Conservation (phyloP, 2,113 vertebrate genomes). For the Maccullochella peelii region DNA sequence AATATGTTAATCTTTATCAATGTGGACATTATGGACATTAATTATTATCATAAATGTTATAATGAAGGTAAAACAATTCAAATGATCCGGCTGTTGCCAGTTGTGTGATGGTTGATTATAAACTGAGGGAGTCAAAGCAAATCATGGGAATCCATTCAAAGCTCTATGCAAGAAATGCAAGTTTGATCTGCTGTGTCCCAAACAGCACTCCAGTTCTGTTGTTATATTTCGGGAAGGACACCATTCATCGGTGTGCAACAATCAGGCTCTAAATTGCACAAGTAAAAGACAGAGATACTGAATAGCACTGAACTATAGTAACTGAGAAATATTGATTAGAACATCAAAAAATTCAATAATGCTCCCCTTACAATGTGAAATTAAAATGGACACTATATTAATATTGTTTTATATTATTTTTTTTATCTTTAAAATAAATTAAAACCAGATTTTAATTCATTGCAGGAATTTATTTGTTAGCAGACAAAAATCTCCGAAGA, state of each 20-base stretch:
- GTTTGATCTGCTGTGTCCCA: neutral
- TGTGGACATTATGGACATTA: slow-evolving; percentile 3
- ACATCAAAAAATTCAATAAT: neutral
- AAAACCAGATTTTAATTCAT: neutral
- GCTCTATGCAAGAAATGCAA: too few species aligned
- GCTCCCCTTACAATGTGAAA: neutral
- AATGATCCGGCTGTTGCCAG: neutral
- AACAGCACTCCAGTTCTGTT: neutral
- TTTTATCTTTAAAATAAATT: neutral
- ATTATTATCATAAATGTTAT: neutral
- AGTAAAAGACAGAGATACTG: neutral
- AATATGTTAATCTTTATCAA: slow-evolving; percentile 30
- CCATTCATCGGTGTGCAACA: neutral
- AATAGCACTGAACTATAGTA: neutral
- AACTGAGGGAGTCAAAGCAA: neutral
- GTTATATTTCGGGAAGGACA: neutral
- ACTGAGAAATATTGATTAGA: neutral
- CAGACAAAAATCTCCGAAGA: neutral
- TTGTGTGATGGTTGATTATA: neutral
- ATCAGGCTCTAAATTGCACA: neutral
- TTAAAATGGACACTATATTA: neutral
- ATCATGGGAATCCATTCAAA: too few species aligned
- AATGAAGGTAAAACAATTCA: slow-evolving; percentile 14
- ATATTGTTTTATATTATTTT: neutral
- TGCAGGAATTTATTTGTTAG: neutral